A percentile compares a stretch with the other conserved stretches of the same genome.
These are phyloP conservation scores for Parnassius glacialis DNA, from an alignment of 2,888 invertebrate genomes.

Conservation along the genomic window DNA sequence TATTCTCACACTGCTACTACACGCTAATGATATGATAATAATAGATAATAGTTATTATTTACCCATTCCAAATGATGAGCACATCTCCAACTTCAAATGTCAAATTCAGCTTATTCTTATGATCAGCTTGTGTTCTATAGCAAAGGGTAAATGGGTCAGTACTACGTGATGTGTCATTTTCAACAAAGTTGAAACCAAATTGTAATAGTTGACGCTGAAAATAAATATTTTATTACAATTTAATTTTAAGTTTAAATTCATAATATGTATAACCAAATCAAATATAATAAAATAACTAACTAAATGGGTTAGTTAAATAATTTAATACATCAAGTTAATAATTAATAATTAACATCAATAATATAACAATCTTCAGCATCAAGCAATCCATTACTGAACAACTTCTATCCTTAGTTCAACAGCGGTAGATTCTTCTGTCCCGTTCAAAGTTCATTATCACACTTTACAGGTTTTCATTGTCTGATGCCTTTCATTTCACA, in stretches of 20 bases:
- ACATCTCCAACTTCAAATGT: conserved; percentile 64
- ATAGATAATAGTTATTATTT: conserved; percentile 28
- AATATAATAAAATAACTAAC: too few relatives aligned
- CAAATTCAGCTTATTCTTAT: conserved; percentile 56
- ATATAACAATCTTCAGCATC: too few relatives aligned
- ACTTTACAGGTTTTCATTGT: too few relatives aligned
- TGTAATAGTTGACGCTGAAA: conserved; percentile 64
- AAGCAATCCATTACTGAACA: too few relatives aligned
- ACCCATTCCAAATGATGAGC: conserved; percentile 66
- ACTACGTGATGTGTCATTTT: conserved; percentile 52
- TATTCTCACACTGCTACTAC: too few relatives aligned
- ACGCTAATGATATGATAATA: too few relatives aligned
- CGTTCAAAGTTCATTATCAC: too few relatives aligned
- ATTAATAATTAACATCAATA: too few relatives aligned
- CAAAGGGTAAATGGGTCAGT: conserved; percentile 55
- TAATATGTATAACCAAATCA: background rate
- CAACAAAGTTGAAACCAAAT: conserved; percentile 63
- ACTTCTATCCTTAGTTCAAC: background rate
- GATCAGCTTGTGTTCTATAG: conserved; percentile 54
- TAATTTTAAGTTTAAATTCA: background rate
- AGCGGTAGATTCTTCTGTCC: too few relatives aligned
- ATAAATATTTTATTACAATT: conserved; percentile 13
- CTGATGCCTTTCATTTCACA: too few relatives aligned
- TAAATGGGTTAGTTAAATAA: too few relatives aligned
- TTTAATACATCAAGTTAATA: too few relatives aligned